Base-by-base conservation (phyloP, 2,113 vertebrate species). In the Tamias sibiricus region DNA sequence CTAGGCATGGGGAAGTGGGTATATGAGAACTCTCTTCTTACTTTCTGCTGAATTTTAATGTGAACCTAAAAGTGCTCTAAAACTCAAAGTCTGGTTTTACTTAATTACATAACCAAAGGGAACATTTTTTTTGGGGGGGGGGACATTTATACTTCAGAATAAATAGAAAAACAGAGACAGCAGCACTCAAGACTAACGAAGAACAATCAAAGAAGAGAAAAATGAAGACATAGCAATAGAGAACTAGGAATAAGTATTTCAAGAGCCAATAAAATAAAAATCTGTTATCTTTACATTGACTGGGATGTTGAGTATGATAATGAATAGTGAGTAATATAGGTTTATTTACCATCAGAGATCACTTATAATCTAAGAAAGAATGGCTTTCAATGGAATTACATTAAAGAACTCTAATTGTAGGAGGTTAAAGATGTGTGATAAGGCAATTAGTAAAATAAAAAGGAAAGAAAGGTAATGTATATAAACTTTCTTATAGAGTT, bases 1-100 rank as follows among this genome's bases (percentile, higher is more conserved):
- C 16, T 49, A 19, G 20, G 6, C 54, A 6, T n/a, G 40, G 62
- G 49, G 11, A 12, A 52, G 49, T 62, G 13, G 28, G 1, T 52
- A 49, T 49, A 83, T 74, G 37, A 28, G 20, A 44, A 81, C 8
- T 80, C 85, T 66, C 37, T 9, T 57, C 22, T 57, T 22, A 87
- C 24, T 84, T n/a, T 76, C 37, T 44, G 17, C 8, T 83, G 4
- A 66, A 68, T 59, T 87, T 68, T 85, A 16, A 52, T 40, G 12
- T 69, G 35, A 81, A 49, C 35, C 66, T 91, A 62, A 87, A 87
- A 69, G 35, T 82, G 49, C 69, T 87, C 95, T 82, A 91, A 75
- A 74, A 52, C 44, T 57, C 17, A 57, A 52, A 52, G 52, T 49
- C 44, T 47, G 44, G 5, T 5, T 47, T 47, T 47, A n/a, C n/a